These are phyloP conservation scores for Samia ricini DNA, from an alignment of 1,140 invertebrate genomes.

Conservation along the genomic window DNA sequence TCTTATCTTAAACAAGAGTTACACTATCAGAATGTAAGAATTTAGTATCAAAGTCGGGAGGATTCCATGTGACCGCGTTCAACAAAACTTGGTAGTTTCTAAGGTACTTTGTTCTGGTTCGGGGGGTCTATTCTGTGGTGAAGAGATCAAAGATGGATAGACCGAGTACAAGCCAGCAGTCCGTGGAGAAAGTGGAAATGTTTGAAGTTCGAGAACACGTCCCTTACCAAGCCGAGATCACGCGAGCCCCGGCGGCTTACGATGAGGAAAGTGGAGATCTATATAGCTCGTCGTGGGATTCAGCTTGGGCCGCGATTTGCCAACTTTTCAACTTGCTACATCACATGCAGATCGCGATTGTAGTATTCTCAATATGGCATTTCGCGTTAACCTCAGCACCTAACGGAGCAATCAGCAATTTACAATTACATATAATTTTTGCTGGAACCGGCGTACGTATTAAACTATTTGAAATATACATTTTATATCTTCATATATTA, in stretches of 20 bases:
- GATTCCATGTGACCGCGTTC: slow-evolving; percentile 42
- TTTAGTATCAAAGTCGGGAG: slow-evolving; percentile 34
- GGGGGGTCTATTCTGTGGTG: slow-evolving; percentile 27
- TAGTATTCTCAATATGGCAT: slow-evolving; percentile 64
- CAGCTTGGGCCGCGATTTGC: slow-evolving; percentile 61
- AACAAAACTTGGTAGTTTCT: slow-evolving; percentile 1
- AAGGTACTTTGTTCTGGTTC: slow-evolving; percentile 27
- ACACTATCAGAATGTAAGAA: slow-evolving; percentile 30
- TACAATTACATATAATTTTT: slow-evolving; percentile 67
- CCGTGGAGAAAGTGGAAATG: slow-evolving; percentile 65
- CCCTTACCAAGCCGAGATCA: slow-evolving; percentile 65
- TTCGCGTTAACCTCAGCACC: slow-evolving; percentile 60
- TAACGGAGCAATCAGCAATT: slow-evolving; percentile 57
- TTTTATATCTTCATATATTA: background rate
- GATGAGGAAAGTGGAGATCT: slow-evolving; percentile 60
- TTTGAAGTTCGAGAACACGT: slow-evolving; percentile 70
- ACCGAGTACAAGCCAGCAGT: slow-evolving; percentile 62
- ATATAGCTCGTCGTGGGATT: slow-evolving; percentile 53
- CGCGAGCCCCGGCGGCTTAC: slow-evolving; percentile 50
- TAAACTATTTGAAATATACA: background rate
- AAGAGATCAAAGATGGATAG: slow-evolving; percentile 52
- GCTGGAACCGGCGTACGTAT: slow-evolving; percentile 69
- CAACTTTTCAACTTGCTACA: slow-evolving; percentile 63
- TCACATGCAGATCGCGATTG: slow-evolving; percentile 67
- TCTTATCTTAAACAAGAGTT: slow-evolving; percentile 49